Percentiles rank a stretch among this genome's conserved stretches.
Evolutionary conservation across 2,113 vertebrate species (phyloP).

Genomic region (Dicentrarchus labrax): DNA sequence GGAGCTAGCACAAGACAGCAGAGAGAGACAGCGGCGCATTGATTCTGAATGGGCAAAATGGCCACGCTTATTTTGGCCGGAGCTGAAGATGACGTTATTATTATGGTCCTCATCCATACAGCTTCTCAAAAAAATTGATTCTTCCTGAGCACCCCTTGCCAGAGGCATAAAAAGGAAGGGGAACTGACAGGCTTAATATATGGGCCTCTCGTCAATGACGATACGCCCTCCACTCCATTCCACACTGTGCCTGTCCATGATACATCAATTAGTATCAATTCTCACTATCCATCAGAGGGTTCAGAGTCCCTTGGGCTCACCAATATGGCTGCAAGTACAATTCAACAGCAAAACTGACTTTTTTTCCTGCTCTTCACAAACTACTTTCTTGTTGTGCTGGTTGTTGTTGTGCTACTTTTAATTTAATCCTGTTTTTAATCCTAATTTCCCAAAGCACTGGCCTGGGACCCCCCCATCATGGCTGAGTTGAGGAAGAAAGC

Average conservation of each 20-base stretch:
- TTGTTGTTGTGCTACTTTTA: constrained; percentile 54
- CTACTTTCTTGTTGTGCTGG: constrained; percentile 24
- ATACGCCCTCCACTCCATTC: constrained; percentile 71
- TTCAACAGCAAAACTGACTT: constrained; percentile 16
- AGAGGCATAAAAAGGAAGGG: constrained; percentile 72
- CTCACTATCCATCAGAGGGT: constrained; percentile 50
- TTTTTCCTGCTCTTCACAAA: constrained; percentile 32
- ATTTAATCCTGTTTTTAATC: constrained; percentile 67
- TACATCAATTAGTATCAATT: constrained; percentile 75
- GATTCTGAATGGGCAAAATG: constrained; percentile 68
- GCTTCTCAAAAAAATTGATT: constrained; percentile 74
- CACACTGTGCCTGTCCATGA: constrained; percentile 64
- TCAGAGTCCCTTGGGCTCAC: constrained; percentile 44
- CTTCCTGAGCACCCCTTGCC: constrained; percentile 61
- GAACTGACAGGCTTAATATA: constrained; percentile 79
- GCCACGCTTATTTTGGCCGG: constrained; percentile 70
- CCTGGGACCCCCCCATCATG: constrained; percentile 37
- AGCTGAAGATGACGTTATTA: constrained; percentile 72
- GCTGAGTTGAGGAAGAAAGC: constrained; percentile 42
- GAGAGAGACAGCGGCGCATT: constrained; percentile 57
- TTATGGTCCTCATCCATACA: constrained; percentile 60
- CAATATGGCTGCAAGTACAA: constrained; percentile 32
- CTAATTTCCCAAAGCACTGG: constrained; percentile 58
- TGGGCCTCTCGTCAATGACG: constrained; percentile 72
- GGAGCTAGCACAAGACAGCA: constrained; percentile 51